Percentiles rank a stretch among this genome's conserved stretches.
Evolutionary conservation across 2,888 invertebrate species (phyloP).

Genomic region (Eupithecia pulchellata): DNA sequence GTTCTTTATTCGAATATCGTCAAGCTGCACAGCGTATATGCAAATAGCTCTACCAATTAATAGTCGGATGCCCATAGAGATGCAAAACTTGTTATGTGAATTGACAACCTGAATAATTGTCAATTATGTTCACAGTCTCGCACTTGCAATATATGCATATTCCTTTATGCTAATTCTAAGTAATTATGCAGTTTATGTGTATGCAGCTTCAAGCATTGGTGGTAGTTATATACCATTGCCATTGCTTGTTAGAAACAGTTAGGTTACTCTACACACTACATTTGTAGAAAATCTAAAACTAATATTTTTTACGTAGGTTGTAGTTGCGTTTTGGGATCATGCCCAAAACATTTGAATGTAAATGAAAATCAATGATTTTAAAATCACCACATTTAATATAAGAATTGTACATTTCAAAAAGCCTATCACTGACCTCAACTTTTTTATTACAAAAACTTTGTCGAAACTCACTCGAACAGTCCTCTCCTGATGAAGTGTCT

Average conservation of each 20-base stretch:
- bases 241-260: not conserved
- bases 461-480: too few relatives aligned
- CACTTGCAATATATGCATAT: constrained; percentile 57
- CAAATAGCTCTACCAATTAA: constrained; percentile 33
- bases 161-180: constrained; percentile 73
- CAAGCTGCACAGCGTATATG: constrained; percentile 21
- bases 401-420: too few relatives aligned
- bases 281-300: not conserved
- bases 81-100: constrained; percentile 40
- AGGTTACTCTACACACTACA: not conserved
- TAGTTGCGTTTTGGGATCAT: too few relatives aligned
- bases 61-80: constrained; percentile 31
- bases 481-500: too few relatives aligned
- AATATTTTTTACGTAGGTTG: too few relatives aligned
- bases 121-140: constrained; percentile 49
- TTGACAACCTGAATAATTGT: constrained; percentile 46
- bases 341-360: too few relatives aligned
- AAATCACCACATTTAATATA: too few relatives aligned
- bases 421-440: too few relatives aligned
- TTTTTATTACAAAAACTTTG: too few relatives aligned
- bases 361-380: too few relatives aligned
- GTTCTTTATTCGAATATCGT: constrained; percentile 23
- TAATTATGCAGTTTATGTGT: constrained; percentile 50
- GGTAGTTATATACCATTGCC: not conserved
- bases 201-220: constrained; percentile 32